phyloP scores from a whole-genome alignment of 2,888 invertebrate genomes.

The Hyposoter didymator region DNA sequence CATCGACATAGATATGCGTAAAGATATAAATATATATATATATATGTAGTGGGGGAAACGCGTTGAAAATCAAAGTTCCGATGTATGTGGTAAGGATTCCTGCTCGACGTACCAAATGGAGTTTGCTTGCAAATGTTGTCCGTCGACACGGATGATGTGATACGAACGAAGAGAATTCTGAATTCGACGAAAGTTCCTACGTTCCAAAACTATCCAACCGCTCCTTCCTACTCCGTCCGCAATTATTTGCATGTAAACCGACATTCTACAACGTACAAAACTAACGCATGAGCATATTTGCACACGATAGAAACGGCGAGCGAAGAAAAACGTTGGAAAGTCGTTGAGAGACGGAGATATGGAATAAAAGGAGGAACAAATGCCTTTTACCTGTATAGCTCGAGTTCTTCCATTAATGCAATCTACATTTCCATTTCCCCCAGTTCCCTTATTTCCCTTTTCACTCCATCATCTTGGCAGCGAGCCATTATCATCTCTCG shows the following conservation, averaged over 20 bases:
- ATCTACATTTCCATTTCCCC: constrained; percentile 40
- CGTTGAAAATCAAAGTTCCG: constrained; percentile 44
- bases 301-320: constrained; percentile 23
- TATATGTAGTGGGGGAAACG: constrained; percentile 14
- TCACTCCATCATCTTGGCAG: constrained; percentile 63
- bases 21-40: neutral
- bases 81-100: constrained; percentile 40
- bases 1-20: neutral
- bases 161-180: constrained; percentile 37
- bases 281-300: constrained; percentile 34
- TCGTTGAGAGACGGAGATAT: neutral
- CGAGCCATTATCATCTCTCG: constrained; percentile 72
- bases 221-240: neutral
- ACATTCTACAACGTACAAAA: constrained; percentile 28
- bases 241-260: constrained; percentile 54
- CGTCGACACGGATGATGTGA: constrained; percentile 56
- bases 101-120: constrained; percentile 32
- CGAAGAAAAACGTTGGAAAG: constrained; percentile 1
- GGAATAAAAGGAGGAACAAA: constrained; percentile 10
- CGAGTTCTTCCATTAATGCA: constrained; percentile 56
- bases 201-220: constrained; percentile 16
- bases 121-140: constrained; percentile 63
- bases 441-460: constrained; percentile 31
- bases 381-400: constrained; percentile 49
- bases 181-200: constrained; percentile 46